phyloP scores from a whole-genome alignment of 2,888 invertebrate genomes.

The Caenorhabditis japonica region DNA sequence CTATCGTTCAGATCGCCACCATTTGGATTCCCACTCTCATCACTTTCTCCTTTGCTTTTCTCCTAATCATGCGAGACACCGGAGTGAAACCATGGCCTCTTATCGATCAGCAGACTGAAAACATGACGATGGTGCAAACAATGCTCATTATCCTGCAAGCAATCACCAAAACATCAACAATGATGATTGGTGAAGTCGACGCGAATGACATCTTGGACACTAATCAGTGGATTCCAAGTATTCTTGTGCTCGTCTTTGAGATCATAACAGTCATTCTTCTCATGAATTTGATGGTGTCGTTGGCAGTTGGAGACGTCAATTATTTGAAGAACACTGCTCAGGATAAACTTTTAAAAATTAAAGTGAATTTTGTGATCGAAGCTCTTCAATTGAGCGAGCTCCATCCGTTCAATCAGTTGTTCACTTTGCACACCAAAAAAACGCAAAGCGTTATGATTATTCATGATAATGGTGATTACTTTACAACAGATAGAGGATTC shows the following conservation, averaged over 20 bases:
- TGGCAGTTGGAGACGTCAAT: constrained; percentile 75
- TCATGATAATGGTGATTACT: constrained; percentile 47
- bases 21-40: constrained; percentile 76
- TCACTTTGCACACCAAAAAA: constrained; percentile 40
- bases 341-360: constrained; percentile 73
- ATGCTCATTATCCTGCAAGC: constrained; percentile 71
- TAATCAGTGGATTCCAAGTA: constrained; percentile 72
- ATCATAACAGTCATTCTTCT: constrained; percentile 75
- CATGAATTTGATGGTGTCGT: constrained; percentile 75
- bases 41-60: constrained; percentile 75
- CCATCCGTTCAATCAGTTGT: constrained; percentile 44
- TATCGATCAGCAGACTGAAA: constrained; percentile 49
- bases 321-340: constrained; percentile 71
- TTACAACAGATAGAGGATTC: constrained; percentile 17
- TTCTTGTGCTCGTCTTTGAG: constrained; percentile 74
- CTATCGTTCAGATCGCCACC: constrained; percentile 71
- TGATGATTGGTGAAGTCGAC: constrained; percentile 76
- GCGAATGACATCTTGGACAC: constrained; percentile 66
- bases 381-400: constrained; percentile 71
- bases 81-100: constrained; percentile 74
- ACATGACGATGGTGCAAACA: constrained; percentile 58
- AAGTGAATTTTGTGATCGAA: constrained; percentile 74
- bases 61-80: constrained; percentile 73
- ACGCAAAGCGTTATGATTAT: constrained; percentile 69
- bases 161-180: constrained; percentile 75